A percentile compares a stretch with the other conserved stretches of the same genome.
phyloP scores from a whole-genome alignment of 2,797 vertebrate species.

The Sebastiscus albofasciatus region DNA sequence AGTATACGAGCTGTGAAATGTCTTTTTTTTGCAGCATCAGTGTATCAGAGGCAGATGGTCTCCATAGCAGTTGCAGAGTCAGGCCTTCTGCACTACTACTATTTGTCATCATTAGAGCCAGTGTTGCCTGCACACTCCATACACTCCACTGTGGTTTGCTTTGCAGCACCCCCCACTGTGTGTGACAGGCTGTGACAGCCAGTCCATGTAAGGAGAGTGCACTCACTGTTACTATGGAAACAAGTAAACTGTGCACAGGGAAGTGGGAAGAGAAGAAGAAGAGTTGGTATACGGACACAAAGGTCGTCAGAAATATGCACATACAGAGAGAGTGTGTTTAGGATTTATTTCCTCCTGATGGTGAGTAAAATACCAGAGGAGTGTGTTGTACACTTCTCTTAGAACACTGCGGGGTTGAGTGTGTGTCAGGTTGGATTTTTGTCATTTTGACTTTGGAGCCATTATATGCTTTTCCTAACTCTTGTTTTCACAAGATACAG shows the following conservation, averaged over 20 bases:
- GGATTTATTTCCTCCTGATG: slow-evolving; percentile 25
- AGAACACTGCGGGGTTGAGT: not conserved
- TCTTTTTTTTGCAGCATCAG: not conserved
- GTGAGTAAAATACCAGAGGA: slow-evolving; percentile 50
- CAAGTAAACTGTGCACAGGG: slow-evolving; percentile 67
- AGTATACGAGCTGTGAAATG: not conserved
- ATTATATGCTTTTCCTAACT: not conserved
- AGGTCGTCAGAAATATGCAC: slow-evolving; percentile 3
- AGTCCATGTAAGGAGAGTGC: slow-evolving; percentile 15
- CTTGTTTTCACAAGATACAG: not conserved
- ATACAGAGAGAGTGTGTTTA: not conserved
- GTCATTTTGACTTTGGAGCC: not conserved
- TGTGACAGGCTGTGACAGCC: slow-evolving; percentile 40
- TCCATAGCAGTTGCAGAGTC: slow-evolving; percentile 23
- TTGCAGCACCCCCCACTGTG: slow-evolving; percentile 28
- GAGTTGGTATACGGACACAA: slow-evolving; percentile 1
- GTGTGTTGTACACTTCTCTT: not conserved
- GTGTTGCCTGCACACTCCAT: slow-evolving; percentile 15
- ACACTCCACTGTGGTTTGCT: slow-evolving; percentile 16
- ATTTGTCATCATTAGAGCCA: slow-evolving; percentile 54
- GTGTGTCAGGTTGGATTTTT: not conserved
- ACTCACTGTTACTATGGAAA: slow-evolving; percentile 70
- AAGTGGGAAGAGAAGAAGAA: slow-evolving; percentile 7
- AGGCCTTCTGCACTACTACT: slow-evolving; percentile 13
- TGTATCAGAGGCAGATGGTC: slow-evolving; percentile 17